Base-by-base conservation (phyloP, 2,113 vertebrate genomes). In the Bagarius yarrelli region DNA sequence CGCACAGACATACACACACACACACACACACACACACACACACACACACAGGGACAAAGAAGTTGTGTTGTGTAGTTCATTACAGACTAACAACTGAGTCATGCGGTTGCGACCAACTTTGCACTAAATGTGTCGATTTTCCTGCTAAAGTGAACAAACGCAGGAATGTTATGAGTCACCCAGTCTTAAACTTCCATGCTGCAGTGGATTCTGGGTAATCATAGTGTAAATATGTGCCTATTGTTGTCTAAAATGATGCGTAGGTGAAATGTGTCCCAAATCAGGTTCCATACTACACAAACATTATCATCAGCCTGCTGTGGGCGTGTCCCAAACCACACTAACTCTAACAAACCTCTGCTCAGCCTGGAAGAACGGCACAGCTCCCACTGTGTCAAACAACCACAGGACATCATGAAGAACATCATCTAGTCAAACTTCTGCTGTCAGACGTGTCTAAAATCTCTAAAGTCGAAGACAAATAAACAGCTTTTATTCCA, bases 31-130 rank as follows among this genome's bases (percentile, higher is more conserved):
- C 44, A 32, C 70, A 63, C 63, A 70, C 66, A 85, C 72, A 70
- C 63, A 80, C 60, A 64, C 66, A 87, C 83, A 85, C 84, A 84
- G n/a, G 8, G 67, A 40, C 36, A 40, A 40, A 40, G 36, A 40
- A n/a, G n/a, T n/a, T n/a, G 36, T 14, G 47, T 40, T 70, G 67
- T 85, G 83, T 71, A 82, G 83, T 75, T 86, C 83, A 86, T 85
- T 86, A 85, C 32, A 15, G 36, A 79, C n/a, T 34, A 81, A 87
- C 69, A 88, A 83, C 84, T 86, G 75, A 81, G 87, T 91, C 91
- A 89, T 89, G 85, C 78, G 84, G 84, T 80, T 83, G 60, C 82
- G 89, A 89, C 91, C 83, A 87, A 82, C 83, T 9, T 67, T 86
- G 80, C 71, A 30, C 77, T 25, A 87, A 53, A 87, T 78, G 83